Percentiles rank a stretch among this genome's conserved stretches.
Conservation (phyloP, 2,113 vertebrate species). For the Seriola dumerili region DNA sequence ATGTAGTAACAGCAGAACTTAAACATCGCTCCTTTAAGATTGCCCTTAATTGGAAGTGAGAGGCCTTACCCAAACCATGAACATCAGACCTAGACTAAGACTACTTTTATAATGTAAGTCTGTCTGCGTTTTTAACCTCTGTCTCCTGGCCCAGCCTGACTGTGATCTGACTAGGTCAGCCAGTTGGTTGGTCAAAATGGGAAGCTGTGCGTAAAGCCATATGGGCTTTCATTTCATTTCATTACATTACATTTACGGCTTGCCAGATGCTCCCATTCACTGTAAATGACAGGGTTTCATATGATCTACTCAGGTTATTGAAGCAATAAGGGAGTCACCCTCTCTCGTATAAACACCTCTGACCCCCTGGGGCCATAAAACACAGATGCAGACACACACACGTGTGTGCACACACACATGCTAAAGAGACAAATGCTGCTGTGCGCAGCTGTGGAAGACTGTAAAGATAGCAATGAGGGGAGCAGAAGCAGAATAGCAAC, state of each 20-base stretch:
- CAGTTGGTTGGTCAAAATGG: slow-evolving; percentile 4
- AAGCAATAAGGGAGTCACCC: slow-evolving; percentile 79
- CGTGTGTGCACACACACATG: slow-evolving; percentile 8
- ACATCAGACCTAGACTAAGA: slow-evolving; percentile 2
- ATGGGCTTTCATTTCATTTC: slow-evolving; percentile 75
- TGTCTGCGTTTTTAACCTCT: slow-evolving; percentile 11
- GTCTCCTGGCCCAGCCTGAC: neutral
- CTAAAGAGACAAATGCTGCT: slow-evolving; percentile 57
- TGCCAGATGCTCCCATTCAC: slow-evolving; percentile 80
- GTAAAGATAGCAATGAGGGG: slow-evolving; percentile 31
- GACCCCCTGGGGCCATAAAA: slow-evolving; percentile 72
- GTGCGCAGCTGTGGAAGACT: slow-evolving; percentile 21
- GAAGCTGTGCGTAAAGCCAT: slow-evolving; percentile 43
- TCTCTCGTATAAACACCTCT: slow-evolving; percentile 76
- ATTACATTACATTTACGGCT: slow-evolving; percentile 77
- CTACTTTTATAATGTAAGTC: neutral
- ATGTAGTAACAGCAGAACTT: no score
- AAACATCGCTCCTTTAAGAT: no score
- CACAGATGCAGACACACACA: slow-evolving; percentile 39
- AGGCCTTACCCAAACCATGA: neutral
- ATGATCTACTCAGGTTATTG: slow-evolving; percentile 81
- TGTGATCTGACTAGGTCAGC: slow-evolving; percentile 43
- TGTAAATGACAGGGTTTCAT: slow-evolving; percentile 77
- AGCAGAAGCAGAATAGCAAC: slow-evolving; percentile 35
- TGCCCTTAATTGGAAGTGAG: slow-evolving; percentile 1